Conservation (phyloP, 2,113 vertebrate species). For the Ondatra zibethicus region DNA sequence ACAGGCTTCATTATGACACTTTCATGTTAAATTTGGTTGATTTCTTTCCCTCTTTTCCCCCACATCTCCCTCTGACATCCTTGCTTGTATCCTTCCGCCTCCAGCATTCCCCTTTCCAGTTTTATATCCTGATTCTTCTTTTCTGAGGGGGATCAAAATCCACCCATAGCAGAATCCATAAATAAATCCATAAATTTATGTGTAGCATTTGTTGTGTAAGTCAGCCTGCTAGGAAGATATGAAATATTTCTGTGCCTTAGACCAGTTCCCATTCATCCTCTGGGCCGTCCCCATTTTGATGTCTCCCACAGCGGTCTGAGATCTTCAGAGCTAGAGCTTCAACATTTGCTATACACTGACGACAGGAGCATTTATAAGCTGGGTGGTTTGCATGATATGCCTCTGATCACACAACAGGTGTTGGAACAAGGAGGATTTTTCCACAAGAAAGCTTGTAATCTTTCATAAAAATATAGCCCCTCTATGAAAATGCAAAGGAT, state of each 20-base stretch:
- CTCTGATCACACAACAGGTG: not conserved
- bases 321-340: slow-evolving; percentile 40
- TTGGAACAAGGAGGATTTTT: slow-evolving; percentile 41
- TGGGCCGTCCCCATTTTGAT: not conserved
- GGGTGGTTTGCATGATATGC: not conserved
- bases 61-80: not conserved
- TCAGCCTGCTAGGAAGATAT: not conserved
- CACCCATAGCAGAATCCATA: not conserved
- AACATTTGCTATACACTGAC: not conserved
- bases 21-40: not conserved
- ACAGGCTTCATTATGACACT: not conserved
- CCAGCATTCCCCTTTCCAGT: not conserved
- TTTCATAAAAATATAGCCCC: not conserved
- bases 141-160: not conserved
- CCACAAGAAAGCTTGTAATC: slow-evolving; percentile 19
- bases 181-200: not conserved
- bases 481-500: not conserved
- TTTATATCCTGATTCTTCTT: not conserved
- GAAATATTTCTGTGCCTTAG: not conserved
- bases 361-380: not conserved
- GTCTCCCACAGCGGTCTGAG: not conserved
- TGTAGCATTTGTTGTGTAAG: not conserved
- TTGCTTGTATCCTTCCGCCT: not conserved
- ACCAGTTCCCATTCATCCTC: not conserved
- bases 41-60: not conserved